A percentile compares a stretch with the other conserved stretches of the same genome.
phyloP scores from a whole-genome alignment of 2,797 vertebrate genomes.

The Dromococcyx pavoninus region DNA sequence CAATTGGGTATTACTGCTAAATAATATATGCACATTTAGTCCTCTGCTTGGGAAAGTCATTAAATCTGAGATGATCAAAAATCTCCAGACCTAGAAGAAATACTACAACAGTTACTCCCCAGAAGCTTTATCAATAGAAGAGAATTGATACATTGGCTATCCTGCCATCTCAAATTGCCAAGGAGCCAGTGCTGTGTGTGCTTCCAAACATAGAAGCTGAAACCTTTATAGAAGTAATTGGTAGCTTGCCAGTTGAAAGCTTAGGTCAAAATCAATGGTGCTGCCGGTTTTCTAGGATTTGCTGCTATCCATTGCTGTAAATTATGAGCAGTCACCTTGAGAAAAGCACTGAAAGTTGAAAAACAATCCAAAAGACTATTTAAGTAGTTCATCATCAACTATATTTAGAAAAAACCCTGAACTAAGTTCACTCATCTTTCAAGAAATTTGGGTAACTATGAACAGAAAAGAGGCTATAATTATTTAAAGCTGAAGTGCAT shows the following conservation, averaged over 20 bases:
- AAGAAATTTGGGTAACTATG: background rate
- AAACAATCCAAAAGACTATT: background rate
- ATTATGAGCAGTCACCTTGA: background rate
- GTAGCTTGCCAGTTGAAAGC: background rate
- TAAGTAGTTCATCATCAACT: background rate
- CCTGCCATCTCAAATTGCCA: background rate
- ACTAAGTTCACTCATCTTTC: background rate
- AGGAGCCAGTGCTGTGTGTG: background rate
- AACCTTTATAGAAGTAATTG: background rate
- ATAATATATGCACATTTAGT: background rate
- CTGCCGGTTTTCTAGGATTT: background rate
- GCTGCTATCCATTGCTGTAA: background rate
- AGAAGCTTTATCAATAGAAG: background rate
- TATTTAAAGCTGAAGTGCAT: background rate
- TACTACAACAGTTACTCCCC: background rate
- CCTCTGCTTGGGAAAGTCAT: background rate
- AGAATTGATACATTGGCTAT: background rate
- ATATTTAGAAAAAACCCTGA: background rate
- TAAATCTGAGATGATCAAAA: background rate
- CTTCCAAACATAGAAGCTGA: background rate
- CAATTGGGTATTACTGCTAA: background rate
- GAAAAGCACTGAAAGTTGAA: background rate
- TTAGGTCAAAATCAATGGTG: background rate
- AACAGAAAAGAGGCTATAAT: background rate
- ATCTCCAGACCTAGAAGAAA: background rate